Base-by-base conservation (phyloP, 1,140 invertebrate genomes). In the Rhagoletis zephyria region DNA sequence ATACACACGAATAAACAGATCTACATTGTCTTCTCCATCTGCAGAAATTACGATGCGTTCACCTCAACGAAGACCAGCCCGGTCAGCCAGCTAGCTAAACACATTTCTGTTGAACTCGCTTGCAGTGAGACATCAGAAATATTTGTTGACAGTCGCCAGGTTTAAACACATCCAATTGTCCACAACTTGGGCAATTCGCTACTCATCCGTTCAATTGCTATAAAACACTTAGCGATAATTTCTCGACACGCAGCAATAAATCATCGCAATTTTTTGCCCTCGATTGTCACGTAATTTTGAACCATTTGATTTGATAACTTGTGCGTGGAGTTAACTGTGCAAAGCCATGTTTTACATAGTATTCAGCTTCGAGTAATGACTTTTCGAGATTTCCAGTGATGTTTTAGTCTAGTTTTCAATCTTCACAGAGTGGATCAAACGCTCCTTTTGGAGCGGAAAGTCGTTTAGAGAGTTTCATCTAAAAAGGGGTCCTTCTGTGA, bases 281-380 rank as follows among this genome's bases (percentile, higher is more conserved):
- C 45, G 48, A 56, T 56, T 81, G 74, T 45, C 74, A 48, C 74
- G 74, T 81, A 81, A 81, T 81, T 81, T 81, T 48, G 51, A 45
- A 56, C 74, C 48, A 14, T 51, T 81, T 81, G 74, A 19, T 86
- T 63, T 61, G 85, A 19, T 63, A 64, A 86, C 12, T 63, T 63
- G 61, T 64, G 61, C 14, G 59, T 64, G 19, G 45, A 85, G 61
- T 61, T 85, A 61, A 61, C 19, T 60, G 40, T 30, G 19, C 61
- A 16, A 61, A 10, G 30, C 14, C 16, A 6, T 67, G 19, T 14
- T 59, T 61, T 10, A 16, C 40, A 6, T 81, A 7, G 45, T 30
- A 30, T 19, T 42, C 5, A 19, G 56, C 14, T 81, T 12, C n/a
- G 4, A 16, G n/a, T 6, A 56, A 48, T 51, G n/a, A 56, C 45